phyloP scores from a whole-genome alignment of 2,113 vertebrate species.

The Mesitornis unicolor region DNA sequence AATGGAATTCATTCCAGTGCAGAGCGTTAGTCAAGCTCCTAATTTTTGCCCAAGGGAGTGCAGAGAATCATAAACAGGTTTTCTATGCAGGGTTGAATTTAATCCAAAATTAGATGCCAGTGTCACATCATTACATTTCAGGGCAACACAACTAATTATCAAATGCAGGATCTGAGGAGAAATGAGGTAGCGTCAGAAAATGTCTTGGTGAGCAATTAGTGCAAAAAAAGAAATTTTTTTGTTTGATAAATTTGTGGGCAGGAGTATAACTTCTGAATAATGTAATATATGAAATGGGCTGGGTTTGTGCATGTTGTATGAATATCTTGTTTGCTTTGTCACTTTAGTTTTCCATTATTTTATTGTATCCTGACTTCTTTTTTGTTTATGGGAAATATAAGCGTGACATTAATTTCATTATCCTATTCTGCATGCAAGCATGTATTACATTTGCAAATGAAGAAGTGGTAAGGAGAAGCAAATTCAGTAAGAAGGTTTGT shows the following conservation, averaged over 20 bases:
- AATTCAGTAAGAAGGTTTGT: slow-evolving; percentile 8
- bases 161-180: neutral
- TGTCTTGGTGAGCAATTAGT: neutral
- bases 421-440: slow-evolving; percentile 8
- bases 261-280: neutral
- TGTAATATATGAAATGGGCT: neutral
- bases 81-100: neutral
- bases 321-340: slow-evolving; percentile 7
- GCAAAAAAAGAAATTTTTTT: neutral
- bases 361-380: slow-evolving; percentile 12
- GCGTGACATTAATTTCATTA: slow-evolving; percentile 50
- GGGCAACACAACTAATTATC: neutral
- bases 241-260: neutral
- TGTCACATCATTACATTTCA: neutral
- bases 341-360: slow-evolving; percentile 27
- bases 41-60: neutral
- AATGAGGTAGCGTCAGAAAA: neutral
- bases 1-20: neutral
- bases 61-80: neutral
- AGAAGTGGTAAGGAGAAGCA: slow-evolving; percentile 18
- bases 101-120: neutral
- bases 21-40: neutral
- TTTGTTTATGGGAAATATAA: slow-evolving; percentile 18
- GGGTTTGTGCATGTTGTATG: neutral
- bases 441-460: slow-evolving; percentile 24